Percentiles rank a stretch among this genome's conserved stretches.
Conservation (phyloP, 2,797 vertebrate species). For the Tachyglossus aculeatus region DNA sequence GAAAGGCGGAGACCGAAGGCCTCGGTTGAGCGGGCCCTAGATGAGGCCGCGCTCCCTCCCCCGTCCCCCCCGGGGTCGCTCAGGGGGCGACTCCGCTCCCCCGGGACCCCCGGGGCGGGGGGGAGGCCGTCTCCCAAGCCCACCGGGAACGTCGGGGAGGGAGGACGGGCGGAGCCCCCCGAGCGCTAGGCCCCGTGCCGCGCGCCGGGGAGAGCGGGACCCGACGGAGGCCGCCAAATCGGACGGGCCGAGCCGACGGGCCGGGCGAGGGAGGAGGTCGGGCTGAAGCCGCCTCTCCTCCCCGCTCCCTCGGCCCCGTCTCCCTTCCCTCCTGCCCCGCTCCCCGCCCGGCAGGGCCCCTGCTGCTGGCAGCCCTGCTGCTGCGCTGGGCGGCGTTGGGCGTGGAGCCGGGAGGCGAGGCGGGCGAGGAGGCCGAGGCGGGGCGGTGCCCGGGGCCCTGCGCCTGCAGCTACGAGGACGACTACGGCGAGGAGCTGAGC, state of each 20-base stretch:
- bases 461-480: slow-evolving; percentile 81
- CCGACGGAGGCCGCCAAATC: too few species aligned
- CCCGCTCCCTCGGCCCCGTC: too few species aligned
- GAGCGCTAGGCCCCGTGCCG: too few species aligned
- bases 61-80: background rate
- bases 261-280: too few species aligned
- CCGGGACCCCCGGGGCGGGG: background rate
- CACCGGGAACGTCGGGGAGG: too few species aligned
- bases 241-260: too few species aligned
- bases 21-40: too few species aligned
- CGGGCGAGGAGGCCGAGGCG: slow-evolving; percentile 60
- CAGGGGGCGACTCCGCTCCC: background rate
- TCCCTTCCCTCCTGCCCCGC: background rate
- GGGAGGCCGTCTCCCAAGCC: background rate
- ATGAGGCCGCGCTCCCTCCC: too few species aligned
- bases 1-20: too few species aligned
- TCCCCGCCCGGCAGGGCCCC: slow-evolving; percentile 21
- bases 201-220: too few species aligned
- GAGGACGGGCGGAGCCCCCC: too few species aligned
- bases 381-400: slow-evolving; percentile 43
- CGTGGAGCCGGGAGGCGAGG: background rate
- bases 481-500: slow-evolving; percentile 84
- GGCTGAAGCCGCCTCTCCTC: too few species aligned
- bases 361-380: slow-evolving; percentile 42
- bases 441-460: slow-evolving; percentile 83